Percentiles rank a stretch among this genome's conserved stretches.
phyloP scores from a whole-genome alignment of 2,888 invertebrate genomes.

The Petrolisthes manimaculis region DNA sequence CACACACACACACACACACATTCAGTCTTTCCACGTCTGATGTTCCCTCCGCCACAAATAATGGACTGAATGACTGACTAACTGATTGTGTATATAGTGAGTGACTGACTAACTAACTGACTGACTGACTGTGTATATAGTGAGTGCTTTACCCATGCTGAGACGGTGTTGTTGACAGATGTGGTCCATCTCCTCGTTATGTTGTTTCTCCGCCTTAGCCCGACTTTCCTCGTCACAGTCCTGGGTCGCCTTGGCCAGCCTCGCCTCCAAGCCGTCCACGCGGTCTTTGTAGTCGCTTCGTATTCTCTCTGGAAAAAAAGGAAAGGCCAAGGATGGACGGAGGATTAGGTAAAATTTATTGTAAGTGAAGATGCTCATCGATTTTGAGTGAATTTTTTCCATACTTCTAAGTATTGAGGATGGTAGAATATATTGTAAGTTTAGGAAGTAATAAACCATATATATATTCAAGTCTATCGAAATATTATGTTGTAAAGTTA shows the following conservation, averaged over 20 bases:
- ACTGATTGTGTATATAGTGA: background rate
- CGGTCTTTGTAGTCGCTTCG: constrained; percentile 57
- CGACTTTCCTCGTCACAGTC: constrained; percentile 74
- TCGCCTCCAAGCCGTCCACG: constrained; percentile 47
- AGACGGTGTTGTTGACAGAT: constrained; percentile 60
- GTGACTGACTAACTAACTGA: background rate
- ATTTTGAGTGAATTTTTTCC: too few relatives aligned
- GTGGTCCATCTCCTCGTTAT: constrained; percentile 66
- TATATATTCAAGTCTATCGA: too few relatives aligned
- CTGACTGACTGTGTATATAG: background rate
- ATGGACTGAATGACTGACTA: too few relatives aligned
- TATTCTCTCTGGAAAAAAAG: constrained; percentile 45
- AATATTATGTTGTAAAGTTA: too few relatives aligned
- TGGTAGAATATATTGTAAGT: too few relatives aligned
- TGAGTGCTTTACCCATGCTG: constrained; percentile 58
- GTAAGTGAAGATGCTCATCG: too few relatives aligned
- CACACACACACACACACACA: background rate
- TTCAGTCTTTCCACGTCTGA: background rate
- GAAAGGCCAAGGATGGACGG: background rate
- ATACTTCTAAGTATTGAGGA: too few relatives aligned
- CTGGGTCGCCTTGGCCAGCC: constrained; percentile 37
- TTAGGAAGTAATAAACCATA: too few relatives aligned
- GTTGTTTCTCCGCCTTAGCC: constrained; percentile 72
- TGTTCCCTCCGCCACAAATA: too few relatives aligned
- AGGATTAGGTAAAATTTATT: background rate